Conservation (phyloP, 2,797 vertebrate species). For the Phoxinus dragarum region DNA sequence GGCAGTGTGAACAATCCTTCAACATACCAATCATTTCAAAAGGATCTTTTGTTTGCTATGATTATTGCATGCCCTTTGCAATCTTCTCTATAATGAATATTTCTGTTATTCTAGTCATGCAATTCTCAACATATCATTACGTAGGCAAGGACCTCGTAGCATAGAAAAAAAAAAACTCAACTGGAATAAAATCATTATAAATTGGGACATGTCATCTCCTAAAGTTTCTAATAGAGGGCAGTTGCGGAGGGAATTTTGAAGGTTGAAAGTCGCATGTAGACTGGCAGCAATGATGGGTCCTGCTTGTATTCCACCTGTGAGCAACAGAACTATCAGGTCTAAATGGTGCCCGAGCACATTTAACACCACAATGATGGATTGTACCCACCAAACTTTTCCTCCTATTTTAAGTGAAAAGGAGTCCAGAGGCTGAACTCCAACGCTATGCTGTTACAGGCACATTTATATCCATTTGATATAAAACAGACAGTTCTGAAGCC, state of each 20-base stretch:
- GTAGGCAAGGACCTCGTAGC: neutral
- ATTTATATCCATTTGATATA: slow-evolving; percentile 38
- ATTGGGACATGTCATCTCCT: slow-evolving; percentile 24
- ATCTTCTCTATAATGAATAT: neutral
- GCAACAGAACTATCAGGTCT: slow-evolving; percentile 12
- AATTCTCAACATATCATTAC: slow-evolving; percentile 12
- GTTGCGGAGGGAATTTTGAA: slow-evolving; percentile 26
- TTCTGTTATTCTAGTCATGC: slow-evolving; percentile 5
- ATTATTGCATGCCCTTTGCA: slow-evolving; percentile 14
- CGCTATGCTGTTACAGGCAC: slow-evolving; percentile 1
- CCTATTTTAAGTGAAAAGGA: slow-evolving; percentile 37
- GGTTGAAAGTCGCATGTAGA: slow-evolving; percentile 19
- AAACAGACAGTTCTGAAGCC: neutral
- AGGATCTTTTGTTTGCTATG: slow-evolving; percentile 22
- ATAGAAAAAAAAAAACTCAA: slow-evolving; percentile 17
- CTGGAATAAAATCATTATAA: slow-evolving; percentile 46
- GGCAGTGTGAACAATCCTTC: neutral
- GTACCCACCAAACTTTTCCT: slow-evolving; percentile 10
- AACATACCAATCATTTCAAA: neutral
- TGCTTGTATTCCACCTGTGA: slow-evolving; percentile 31
- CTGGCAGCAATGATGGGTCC: slow-evolving; percentile 25
- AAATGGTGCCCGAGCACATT: slow-evolving; percentile 34
- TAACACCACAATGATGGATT: slow-evolving; percentile 40
- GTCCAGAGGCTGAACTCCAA: slow-evolving; percentile 14
- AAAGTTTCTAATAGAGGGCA: slow-evolving; percentile 35